Evolutionary conservation across 2,797 vertebrate species (phyloP), one percentile per base, ranked within the genome.

Genomic region (Karalla daura): DNA sequence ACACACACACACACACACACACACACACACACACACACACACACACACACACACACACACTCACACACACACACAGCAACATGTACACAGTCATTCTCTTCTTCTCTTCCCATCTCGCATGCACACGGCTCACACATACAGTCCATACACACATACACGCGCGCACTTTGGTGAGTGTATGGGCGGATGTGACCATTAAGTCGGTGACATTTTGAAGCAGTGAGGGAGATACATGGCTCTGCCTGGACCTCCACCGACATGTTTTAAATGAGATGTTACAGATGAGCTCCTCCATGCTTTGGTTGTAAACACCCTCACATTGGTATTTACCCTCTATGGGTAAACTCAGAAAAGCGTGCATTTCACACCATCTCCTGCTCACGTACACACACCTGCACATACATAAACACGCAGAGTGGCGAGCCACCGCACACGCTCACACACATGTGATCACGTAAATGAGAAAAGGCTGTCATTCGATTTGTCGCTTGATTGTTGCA

Each of bases 211-310:
- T 91, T 92, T 78, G 78, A 89, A 83, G 84, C 78, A 78, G 83
- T 45, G 79, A 76, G 63, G 72, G 78, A 86, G 84, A 89, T 74
- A 70, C 84, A 76, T 77, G 76, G 70, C 77, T 84, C 62, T 70
- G 68, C 70, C 49, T 69, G 77, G 78, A 83, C 83, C 82, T 81
- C 71, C 20, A 41, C 70, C 67, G 84, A 86, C 82, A 87, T 86
- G 84, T 86, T 90, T 90, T 85, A 90, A 91, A 88, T 81, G 86
- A 88, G 85, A 88, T 85, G 88, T 90, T 88, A 88, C 88, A 90
- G 86, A 90, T 88, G 87, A 90, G 65, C 76, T 85, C 50, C 82
- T 78, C 80, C 67, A 68, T 63, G 78, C 62, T 71, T 73, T 18
- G 20, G 54, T 63, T 85, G 84, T 88, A 89, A 90, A 91, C 81